These are phyloP conservation scores for Plagiodera versicolora DNA, from an alignment of 2,888 invertebrate genomes.

Conservation along the genomic window DNA sequence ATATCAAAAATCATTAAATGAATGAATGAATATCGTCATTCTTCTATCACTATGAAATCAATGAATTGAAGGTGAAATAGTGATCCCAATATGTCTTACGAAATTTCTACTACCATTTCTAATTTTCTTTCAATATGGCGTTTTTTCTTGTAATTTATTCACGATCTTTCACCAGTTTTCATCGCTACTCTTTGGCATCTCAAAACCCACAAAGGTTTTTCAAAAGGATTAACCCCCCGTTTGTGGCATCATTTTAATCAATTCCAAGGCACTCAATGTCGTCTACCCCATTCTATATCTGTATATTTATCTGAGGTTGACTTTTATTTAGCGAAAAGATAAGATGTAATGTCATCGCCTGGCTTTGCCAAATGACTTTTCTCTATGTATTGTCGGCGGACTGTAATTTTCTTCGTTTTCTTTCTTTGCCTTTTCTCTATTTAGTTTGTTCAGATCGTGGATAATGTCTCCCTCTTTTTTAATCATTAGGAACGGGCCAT, in stretches of 20 bases:
- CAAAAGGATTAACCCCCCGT: constrained; percentile 46
- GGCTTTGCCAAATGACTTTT: constrained; percentile 45
- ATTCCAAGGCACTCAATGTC: constrained; percentile 53
- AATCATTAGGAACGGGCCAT: constrained; percentile 51
- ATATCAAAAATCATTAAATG: too few species aligned
- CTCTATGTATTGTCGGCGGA: constrained; percentile 39
- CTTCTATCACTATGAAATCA: too few species aligned
- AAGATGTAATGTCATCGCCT: constrained; percentile 45
- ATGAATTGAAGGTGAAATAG: too few species aligned
- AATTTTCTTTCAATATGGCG: background rate
- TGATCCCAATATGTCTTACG: too few species aligned
- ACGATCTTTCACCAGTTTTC: background rate
- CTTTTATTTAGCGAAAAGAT: constrained; percentile 52
- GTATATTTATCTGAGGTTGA: constrained; percentile 54
- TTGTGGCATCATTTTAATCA: constrained; percentile 54
- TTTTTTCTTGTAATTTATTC: background rate
- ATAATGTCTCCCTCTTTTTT: constrained; percentile 46
- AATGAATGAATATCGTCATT: too few species aligned
- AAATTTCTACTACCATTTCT: too few species aligned
- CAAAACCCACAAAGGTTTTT: background rate
- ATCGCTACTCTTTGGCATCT: background rate
- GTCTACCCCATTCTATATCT: constrained; percentile 51
- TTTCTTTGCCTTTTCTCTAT: constrained; percentile 36
- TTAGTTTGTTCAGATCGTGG: constrained; percentile 43
- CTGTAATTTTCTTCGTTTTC: constrained; percentile 44